Evolutionary conservation across 2,888 invertebrate genomes (phyloP).

Genomic region (Norana najaformis): DNA sequence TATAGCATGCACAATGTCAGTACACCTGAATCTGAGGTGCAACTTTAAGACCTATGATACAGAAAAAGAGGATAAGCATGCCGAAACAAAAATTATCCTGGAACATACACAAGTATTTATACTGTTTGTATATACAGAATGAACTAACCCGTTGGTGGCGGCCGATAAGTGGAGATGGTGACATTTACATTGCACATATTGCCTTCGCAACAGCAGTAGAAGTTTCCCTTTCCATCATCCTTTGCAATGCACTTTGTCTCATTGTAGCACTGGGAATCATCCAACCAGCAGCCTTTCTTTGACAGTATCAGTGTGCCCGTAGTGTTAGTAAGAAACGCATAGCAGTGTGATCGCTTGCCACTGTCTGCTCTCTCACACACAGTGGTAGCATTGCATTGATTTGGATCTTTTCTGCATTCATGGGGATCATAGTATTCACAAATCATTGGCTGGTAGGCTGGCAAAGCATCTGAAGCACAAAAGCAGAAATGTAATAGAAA

Average conservation of each 20-base stretch:
- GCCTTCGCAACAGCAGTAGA: constrained; percentile 86
- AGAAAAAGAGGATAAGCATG: too few species aligned
- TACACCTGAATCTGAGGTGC: too few species aligned
- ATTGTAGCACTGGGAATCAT: constrained; percentile 78
- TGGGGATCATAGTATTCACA: constrained; percentile 45
- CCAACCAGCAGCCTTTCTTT: constrained; percentile 82
- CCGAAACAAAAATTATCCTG: neutral
- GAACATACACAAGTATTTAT: neutral
- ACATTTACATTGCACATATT: constrained; percentile 69
- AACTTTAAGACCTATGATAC: too few species aligned
- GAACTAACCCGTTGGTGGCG: neutral
- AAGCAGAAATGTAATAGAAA: neutral
- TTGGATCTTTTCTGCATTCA: constrained; percentile 40
- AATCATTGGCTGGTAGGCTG: neutral
- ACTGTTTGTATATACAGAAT: neutral
- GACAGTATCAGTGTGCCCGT: constrained; percentile 57
- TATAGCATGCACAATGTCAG: too few species aligned
- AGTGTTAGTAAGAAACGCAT: constrained; percentile 75
- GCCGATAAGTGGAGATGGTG: neutral
- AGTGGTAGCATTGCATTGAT: constrained; percentile 64
- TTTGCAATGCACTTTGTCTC: constrained; percentile 73
- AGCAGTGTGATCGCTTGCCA: constrained; percentile 70
- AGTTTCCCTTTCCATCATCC: constrained; percentile 71
- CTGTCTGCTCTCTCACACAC: constrained; percentile 62
- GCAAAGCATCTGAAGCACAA: constrained; percentile 10